These are phyloP conservation scores for Cephalopachus bancanus DNA, from an alignment of 2,797 vertebrate species.

Conservation along the genomic window DNA sequence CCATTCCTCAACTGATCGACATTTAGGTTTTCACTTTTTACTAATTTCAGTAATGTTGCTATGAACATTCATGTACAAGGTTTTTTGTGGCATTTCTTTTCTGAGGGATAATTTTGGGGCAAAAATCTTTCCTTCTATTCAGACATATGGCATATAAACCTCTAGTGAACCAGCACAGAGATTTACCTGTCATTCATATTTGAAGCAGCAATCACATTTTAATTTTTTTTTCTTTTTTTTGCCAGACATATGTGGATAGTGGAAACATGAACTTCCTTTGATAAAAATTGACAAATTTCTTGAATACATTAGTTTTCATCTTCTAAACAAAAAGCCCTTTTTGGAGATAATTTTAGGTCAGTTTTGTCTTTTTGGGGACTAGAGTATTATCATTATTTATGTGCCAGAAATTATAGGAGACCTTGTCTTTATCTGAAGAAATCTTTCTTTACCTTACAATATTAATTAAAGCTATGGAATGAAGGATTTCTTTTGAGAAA, in stretches of 20 bases:
- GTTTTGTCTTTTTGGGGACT: neutral
- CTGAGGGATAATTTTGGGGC: neutral
- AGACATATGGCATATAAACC: neutral
- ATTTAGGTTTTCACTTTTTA: no score
- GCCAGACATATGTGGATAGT: neutral
- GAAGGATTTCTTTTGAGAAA: neutral
- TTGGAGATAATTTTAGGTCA: conserved; percentile 36
- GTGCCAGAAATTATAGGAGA: neutral
- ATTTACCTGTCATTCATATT: neutral
- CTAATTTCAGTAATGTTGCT: no score
- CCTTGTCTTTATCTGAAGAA: conserved; percentile 23
- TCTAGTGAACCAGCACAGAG: neutral
- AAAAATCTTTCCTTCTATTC: conserved; percentile 28
- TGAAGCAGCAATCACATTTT: conserved; percentile 8
- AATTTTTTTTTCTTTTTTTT: neutral
- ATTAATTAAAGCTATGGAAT: neutral
- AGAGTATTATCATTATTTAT: conserved; percentile 24
- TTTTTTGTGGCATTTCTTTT: neutral
- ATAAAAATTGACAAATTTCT: conserved; percentile 55
- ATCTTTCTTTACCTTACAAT: neutral
- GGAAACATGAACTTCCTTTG: neutral
- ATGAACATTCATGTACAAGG: no score
- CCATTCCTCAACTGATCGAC: no score
- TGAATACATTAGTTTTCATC: neutral
- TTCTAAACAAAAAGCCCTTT: neutral